These are phyloP conservation scores for Machimus atricapillus DNA, from an alignment of 2,888 invertebrate species.

Conservation along the genomic window DNA sequence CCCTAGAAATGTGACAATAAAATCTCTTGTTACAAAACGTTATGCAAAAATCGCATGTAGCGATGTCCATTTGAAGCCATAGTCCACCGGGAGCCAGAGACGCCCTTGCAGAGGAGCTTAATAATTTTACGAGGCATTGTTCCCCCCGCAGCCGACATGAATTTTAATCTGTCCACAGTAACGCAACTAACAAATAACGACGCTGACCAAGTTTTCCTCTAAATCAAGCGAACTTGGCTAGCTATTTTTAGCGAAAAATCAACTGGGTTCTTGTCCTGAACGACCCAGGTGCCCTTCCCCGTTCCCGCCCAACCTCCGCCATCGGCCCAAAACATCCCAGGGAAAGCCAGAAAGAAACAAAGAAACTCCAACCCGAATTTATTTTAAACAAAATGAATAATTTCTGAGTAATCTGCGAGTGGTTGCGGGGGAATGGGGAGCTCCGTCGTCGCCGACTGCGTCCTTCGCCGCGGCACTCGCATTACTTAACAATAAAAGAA, in stretches of 20 bases:
- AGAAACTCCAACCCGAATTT: slow-evolving; percentile 1
- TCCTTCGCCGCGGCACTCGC: background rate
- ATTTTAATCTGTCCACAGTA: background rate
- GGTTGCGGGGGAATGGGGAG: background rate
- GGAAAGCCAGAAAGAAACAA: background rate
- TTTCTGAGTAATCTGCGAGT: slow-evolving; percentile 6
- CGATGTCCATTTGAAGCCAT: background rate
- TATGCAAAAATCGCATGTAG: background rate
- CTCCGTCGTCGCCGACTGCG: slow-evolving; percentile 3
- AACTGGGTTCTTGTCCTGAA: background rate
- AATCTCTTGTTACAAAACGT: background rate
- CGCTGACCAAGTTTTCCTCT: background rate
- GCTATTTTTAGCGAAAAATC: slow-evolving; percentile 4
- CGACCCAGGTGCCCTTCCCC: background rate
- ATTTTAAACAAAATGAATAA: slow-evolving; percentile 39
- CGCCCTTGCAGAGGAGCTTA: background rate
- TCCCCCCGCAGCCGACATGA: background rate
- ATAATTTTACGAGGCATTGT: background rate
- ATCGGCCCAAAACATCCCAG: background rate
- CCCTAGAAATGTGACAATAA: background rate
- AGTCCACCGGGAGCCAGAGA: background rate
- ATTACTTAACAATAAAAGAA: slow-evolving; percentile 40
- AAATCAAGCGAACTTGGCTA: background rate
- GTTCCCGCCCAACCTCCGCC: background rate
- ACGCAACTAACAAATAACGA: background rate